Evolutionary conservation across 2,113 vertebrate genomes (phyloP).

Genomic region (Oxyura jamaicensis): DNA sequence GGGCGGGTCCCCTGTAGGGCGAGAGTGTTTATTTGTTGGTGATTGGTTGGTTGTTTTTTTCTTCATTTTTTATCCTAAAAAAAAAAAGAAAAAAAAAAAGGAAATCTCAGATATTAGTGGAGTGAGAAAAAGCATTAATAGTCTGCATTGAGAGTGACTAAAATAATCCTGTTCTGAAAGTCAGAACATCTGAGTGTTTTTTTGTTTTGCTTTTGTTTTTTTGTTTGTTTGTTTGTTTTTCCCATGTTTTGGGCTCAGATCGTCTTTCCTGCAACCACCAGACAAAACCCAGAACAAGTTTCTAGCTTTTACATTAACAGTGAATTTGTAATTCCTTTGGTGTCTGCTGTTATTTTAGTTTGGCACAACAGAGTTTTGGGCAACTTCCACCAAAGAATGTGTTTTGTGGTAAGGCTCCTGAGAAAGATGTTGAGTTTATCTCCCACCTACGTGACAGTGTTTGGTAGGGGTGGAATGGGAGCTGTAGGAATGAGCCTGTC

Average conservation of each 20-base stretch:
- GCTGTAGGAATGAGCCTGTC: background rate
- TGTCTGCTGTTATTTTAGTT: background rate
- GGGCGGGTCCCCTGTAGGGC: background rate
- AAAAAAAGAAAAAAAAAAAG: background rate
- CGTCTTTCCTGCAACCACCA: background rate
- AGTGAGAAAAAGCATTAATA: background rate
- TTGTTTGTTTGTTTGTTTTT: background rate
- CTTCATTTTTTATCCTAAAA: no score
- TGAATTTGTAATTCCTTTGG: background rate
- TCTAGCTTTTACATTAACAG: background rate
- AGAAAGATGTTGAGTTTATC: background rate
- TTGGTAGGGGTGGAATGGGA: background rate
- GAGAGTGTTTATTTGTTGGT: background rate
- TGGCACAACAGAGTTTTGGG: background rate
- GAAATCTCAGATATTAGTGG: background rate
- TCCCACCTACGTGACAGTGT: fast-evolving
- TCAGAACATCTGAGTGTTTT: background rate
- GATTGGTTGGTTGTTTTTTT: fast-evolving
- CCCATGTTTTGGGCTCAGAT: background rate
- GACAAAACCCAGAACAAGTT: background rate
- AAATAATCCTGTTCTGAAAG: background rate
- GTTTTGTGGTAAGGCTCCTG: background rate
- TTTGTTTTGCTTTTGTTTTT: no score
- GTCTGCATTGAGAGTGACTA: background rate
- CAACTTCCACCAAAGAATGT: background rate